Percentiles rank a stretch among this genome's conserved stretches.
These are phyloP conservation scores for Plebejus anna DNA, from an alignment of 2,888 invertebrate genomes.

Conservation along the genomic window DNA sequence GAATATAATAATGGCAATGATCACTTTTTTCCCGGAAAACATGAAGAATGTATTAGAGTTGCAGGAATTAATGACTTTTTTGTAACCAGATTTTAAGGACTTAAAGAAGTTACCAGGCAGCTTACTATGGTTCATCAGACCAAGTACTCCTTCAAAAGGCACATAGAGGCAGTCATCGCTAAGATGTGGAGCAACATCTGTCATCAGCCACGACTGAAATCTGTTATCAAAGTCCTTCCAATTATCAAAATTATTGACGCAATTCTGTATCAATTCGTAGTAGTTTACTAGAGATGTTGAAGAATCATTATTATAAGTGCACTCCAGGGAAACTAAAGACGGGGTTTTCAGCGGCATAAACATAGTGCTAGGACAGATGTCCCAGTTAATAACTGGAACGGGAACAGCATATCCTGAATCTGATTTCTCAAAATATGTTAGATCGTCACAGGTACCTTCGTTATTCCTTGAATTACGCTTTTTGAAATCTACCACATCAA, in stretches of 20 bases:
- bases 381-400: conserved; percentile 81
- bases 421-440: conserved; percentile 57
- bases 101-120: conserved; percentile 36
- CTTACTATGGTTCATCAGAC: conserved; percentile 51
- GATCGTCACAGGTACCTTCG: conserved; percentile 49
- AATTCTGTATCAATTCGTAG: conserved; percentile 75
- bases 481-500: conserved; percentile 43
- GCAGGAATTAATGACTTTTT: conserved; percentile 15
- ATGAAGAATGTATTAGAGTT: conserved; percentile 35
- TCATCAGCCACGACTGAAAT: conserved; percentile 76
- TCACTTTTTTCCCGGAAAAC: conserved; percentile 50
- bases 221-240: conserved; percentile 69
- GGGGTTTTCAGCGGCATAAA: conserved; percentile 80
- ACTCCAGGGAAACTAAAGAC: conserved; percentile 49
- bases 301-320: conserved; percentile 41
- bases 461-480: conserved; percentile 39
- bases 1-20: conserved; percentile 52
- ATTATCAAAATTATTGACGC: conserved; percentile 63
- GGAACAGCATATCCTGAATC: conserved; percentile 60
- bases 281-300: conserved; percentile 75
- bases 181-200: conserved; percentile 75
- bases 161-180: conserved; percentile 81
- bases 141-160: conserved; percentile 72
- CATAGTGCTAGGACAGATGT: conserved; percentile 72
- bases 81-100: conserved; percentile 31